Base-by-base conservation (phyloP, 1,140 invertebrate genomes). In the Ridgeia piscesae region DNA sequence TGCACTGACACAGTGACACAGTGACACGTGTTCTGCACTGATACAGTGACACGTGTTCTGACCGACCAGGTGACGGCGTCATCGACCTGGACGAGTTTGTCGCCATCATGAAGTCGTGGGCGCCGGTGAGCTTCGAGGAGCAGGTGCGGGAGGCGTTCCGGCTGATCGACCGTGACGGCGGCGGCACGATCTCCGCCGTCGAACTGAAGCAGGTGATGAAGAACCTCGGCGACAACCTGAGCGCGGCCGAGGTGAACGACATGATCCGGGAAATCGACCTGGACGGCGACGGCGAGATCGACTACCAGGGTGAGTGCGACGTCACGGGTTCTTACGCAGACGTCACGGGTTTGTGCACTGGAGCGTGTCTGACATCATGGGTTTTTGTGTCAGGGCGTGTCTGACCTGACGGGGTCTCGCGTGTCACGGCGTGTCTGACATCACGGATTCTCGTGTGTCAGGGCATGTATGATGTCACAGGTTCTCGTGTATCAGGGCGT, bases 81-180 rank as follows among this genome's bases (percentile, higher is more conserved):
- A 99, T 99, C 96, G 99, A 99, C 96, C 99, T 99, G 96, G 98
- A 98, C 95, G 98, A 99, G 96, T 99, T 97, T 95, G 95, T 98
- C 48, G 97, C 98, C 96, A 98, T 99, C 98, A 99, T 99, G 98
- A 99, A 99, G 98, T 99, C 99, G 96, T 98, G 99, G 96, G 99
- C 98, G 93, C 93, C 48, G 58, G 91, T 35, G 93, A 99, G 99
- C 96, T 99, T 98, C 96, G 98, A 99, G 97, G 99, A 99, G 96
- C 99, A 99, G 96, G 99, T 99, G 95, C 97, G 98, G 96, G 98
- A 98, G 95, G 93, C 93, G 33, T 92, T 92, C 94, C 96, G 96
- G 92, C 97, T 98, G 89, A 99, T 99, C 95, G 98, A 99, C 96
- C 98, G 98, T 96, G 98, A 99, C 95, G 98, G 98, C 94, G 98